These are phyloP conservation scores for Acleris emargana DNA, from an alignment of 2,888 invertebrate species.

Conservation along the genomic window DNA sequence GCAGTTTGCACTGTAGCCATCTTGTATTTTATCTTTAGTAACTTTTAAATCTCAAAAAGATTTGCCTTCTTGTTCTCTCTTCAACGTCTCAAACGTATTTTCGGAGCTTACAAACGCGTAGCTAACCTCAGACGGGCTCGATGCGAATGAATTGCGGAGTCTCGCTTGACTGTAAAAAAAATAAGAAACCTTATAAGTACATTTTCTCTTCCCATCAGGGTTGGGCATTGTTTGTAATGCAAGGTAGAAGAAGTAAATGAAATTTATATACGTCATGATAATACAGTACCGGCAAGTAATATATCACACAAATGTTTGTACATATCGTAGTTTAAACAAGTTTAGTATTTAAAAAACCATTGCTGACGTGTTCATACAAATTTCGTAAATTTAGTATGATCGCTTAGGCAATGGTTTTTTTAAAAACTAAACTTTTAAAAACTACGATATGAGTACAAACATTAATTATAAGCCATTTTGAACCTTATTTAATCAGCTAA, in stretches of 20 bases:
- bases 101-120: constrained; percentile 42
- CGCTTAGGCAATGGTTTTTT: too few species aligned
- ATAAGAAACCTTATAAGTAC: constrained; percentile 67
- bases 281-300: too few species aligned
- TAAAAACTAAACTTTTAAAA: too few species aligned
- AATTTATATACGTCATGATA: neutral
- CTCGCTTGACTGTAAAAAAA: constrained; percentile 63
- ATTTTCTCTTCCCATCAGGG: constrained; percentile 40
- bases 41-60: constrained; percentile 24
- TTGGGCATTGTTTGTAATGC: constrained; percentile 4
- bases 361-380: too few species aligned
- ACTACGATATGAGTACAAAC: too few species aligned
- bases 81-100: constrained; percentile 1
- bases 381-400: too few species aligned
- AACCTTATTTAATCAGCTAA: too few species aligned
- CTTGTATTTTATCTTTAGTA: constrained; percentile 38
- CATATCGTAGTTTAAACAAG: too few species aligned
- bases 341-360: too few species aligned
- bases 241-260: neutral
- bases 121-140: constrained; percentile 46
- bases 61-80: neutral
- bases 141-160: constrained; percentile 53
- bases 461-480: too few species aligned
- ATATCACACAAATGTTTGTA: too few species aligned
- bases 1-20: constrained; percentile 74